These are phyloP conservation scores for Samia ricini DNA, from an alignment of 1,140 invertebrate genomes.

Conservation along the genomic window DNA sequence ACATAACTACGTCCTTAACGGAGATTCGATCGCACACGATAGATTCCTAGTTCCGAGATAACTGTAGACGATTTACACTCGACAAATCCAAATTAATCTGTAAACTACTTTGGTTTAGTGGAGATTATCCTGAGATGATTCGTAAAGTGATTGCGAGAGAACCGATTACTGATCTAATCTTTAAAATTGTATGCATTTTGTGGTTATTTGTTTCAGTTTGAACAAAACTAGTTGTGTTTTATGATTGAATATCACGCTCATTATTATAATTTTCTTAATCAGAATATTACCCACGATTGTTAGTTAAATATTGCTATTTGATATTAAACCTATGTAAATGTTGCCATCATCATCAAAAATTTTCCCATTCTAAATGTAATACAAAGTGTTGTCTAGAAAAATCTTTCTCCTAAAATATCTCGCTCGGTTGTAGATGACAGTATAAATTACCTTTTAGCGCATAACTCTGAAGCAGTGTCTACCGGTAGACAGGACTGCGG, in stretches of 20 bases:
- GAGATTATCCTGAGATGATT: no score
- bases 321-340: no score
- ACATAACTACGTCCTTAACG: slow-evolving; percentile 8
- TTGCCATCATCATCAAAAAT: not conserved
- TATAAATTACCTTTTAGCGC: slow-evolving; percentile 5
- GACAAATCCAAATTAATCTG: not conserved
- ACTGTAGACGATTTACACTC: not conserved
- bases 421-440: not conserved
- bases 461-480: slow-evolving; percentile 6
- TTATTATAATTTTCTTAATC: no score
- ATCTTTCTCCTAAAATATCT: not conserved
- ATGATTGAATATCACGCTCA: no score
- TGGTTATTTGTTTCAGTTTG: no score
- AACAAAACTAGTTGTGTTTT: not conserved
- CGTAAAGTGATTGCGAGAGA: no score
- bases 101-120: not conserved
- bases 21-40: slow-evolving; percentile 16
- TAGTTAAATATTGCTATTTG: no score
- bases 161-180: not conserved
- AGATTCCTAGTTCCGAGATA: slow-evolving; percentile 4
- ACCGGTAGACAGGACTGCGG: slow-evolving; percentile 1
- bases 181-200: not conserved
- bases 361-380: not conserved
- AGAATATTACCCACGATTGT: no score
- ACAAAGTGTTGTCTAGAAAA: not conserved